phyloP scores from a whole-genome alignment of 2,888 invertebrate genomes.

The Chirona hameri region DNA sequence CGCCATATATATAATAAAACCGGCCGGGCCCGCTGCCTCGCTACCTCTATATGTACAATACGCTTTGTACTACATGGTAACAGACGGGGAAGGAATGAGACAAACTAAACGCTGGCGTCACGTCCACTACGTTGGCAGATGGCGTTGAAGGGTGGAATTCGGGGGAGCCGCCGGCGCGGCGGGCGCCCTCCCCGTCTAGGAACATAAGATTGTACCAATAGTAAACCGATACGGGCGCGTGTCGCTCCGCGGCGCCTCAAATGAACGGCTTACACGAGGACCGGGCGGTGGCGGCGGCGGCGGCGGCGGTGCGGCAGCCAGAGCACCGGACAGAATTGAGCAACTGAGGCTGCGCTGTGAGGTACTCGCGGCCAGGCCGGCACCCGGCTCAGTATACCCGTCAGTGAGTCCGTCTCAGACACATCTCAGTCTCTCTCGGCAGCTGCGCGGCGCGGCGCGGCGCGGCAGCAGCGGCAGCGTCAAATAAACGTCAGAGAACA shows the following conservation, averaged over 20 bases:
- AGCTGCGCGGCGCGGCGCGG: neutral
- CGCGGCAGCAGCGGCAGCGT: neutral
- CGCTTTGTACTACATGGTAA: constrained; percentile 27
- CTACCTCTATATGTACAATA: constrained; percentile 27
- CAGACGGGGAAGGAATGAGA: constrained; percentile 26
- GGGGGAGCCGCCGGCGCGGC: neutral
- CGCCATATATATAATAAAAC: neutral
- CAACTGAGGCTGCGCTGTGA: constrained; percentile 26
- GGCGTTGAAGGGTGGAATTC: neutral
- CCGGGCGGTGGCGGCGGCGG: neutral
- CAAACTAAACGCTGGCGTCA: constrained; percentile 22
- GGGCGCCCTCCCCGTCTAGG: constrained; percentile 10
- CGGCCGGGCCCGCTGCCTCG: neutral
- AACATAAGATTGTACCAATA: constrained; percentile 28
- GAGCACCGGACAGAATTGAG: constrained; percentile 23
- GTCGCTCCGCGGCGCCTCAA: neutral
- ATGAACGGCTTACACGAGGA: neutral
- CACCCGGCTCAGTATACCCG: neutral
- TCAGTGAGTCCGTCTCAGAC: neutral
- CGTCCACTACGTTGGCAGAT: constrained; percentile 1
- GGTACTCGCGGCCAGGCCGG: neutral
- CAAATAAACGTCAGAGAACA: neutral
- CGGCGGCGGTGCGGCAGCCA: neutral
- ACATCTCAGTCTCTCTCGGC: neutral
- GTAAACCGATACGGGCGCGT: constrained; percentile 22